Base-by-base conservation (phyloP, 2,888 invertebrate genomes). In the Microctonus brassicae region DNA sequence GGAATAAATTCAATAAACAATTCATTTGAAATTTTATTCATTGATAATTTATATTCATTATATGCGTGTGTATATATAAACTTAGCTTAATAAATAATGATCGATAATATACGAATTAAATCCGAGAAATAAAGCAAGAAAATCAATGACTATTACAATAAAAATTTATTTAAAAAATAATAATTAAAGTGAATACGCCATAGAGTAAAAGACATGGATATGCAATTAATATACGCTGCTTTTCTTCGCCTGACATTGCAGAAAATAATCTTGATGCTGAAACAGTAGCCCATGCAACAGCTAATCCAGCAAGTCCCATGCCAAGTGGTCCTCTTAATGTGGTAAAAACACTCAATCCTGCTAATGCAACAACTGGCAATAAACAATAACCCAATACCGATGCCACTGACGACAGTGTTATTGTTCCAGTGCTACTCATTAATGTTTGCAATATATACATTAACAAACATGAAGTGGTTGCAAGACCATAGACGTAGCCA, bases 161-260 rank as follows among this genome's bases (percentile, higher is more conserved):
- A 55, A 22, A 10, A 29, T 33, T 60, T 36, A n/a, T 13, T 17
- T 90, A 98, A 89, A 98, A 98, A 73, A 98, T 91, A 63, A 97
- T 95, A 80, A 98, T 90, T 68, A 98, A 90, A 55, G 97, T 96
- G 89, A 98, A 98, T 0, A 97, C 95, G 62, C 96, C 96, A 89
- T 97, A 97, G 33, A 98, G 93, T 75, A 98, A 90, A 72, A 94
- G 93, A 89, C 97, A 97, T 0, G 98, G 98, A 88, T 98, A 98
- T 42, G 97, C 97, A 79, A 96, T 94, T 0, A 97, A 88, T 13
- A 94, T 92, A 81, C 95, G 93, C 85, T 96, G 97, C 80, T 95
- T 93, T 75, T 94, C 91, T 90, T 97, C 96, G 58, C 94, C 93
- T 17, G 97, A 93, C 88, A 97, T 95, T 0, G 96, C 94, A 47